These are phyloP conservation scores for Sebastes kiyomatsui DNA, from an alignment of 2,797 vertebrate species.

Conservation along the genomic window DNA sequence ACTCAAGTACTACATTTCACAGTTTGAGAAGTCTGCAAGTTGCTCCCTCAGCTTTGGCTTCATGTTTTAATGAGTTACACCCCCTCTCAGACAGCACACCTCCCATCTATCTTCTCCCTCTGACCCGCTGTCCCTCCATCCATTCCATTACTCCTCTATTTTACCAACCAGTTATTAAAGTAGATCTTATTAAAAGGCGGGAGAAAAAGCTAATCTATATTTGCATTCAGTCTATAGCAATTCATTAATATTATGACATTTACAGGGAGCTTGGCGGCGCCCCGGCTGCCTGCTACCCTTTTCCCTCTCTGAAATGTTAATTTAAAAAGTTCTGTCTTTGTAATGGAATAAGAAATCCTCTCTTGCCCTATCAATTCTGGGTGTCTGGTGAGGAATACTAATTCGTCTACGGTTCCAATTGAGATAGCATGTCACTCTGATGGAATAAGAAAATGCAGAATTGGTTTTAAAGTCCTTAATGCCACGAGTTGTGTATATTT, in stretches of 20 bases:
- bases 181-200: conserved; percentile 99
- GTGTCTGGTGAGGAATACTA: conserved; percentile 98
- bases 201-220: conserved; percentile 99
- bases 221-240: conserved; percentile 99
- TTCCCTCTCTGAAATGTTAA: conserved; percentile 99
- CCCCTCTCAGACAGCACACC: conserved; percentile 34
- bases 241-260: conserved; percentile 99
- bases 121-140: conserved; percentile 64
- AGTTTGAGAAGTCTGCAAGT: conserved; percentile 63
- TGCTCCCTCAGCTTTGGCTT: conserved; percentile 61
- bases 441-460: conserved; percentile 74
- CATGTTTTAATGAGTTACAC: conserved; percentile 75
- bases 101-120: conserved; percentile 60
- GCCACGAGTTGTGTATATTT: conserved; percentile 70
- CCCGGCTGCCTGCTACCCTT: conserved; percentile 98
- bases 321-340: conserved; percentile 99
- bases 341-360: conserved; percentile 99
- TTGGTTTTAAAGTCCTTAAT: conserved; percentile 83
- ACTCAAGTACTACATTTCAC: conserved; percentile 27
- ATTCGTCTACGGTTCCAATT: conserved; percentile 80
- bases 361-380: conserved; percentile 96
- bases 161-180: conserved; percentile 90
- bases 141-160: conserved; percentile 81
- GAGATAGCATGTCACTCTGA: conserved; percentile 78
- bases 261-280: conserved; percentile 96